Conservation (phyloP, 2,797 vertebrate species). For the Philypnodon macrostomus region DNA sequence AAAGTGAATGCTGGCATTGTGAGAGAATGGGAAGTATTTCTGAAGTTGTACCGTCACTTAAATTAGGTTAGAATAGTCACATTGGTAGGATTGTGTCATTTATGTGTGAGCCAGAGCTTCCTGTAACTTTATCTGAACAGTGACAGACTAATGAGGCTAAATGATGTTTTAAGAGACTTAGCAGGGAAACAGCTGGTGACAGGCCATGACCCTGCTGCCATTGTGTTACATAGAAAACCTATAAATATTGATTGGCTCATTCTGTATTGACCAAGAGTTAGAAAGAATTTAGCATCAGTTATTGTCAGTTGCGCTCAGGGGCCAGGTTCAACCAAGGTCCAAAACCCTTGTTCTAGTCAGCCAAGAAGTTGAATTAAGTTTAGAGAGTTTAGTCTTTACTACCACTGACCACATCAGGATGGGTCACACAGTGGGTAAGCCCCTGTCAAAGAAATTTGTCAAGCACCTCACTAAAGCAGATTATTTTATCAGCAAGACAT, state of each 20-base stretch:
- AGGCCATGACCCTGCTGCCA: slow-evolving; percentile 19
- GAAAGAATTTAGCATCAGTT: slow-evolving; percentile 20
- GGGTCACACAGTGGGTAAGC: slow-evolving; percentile 58
- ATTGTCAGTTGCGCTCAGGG: too few species aligned
- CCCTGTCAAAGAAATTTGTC: slow-evolving; percentile 68
- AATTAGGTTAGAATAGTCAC: neutral
- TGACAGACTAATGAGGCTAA: slow-evolving; percentile 75
- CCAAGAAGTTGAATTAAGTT: slow-evolving; percentile 21
- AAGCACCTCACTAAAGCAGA: slow-evolving; percentile 50
- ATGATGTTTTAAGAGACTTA: slow-evolving; percentile 66
- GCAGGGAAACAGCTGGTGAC: slow-evolving; percentile 41
- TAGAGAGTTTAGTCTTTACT: too few species aligned
- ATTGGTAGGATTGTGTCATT: slow-evolving; percentile 10
- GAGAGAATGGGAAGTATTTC: too few species aligned
- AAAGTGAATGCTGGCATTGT: too few species aligned
- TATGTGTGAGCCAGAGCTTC: slow-evolving; percentile 41
- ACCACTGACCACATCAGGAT: slow-evolving; percentile 49
- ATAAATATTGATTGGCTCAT: slow-evolving; percentile 23
- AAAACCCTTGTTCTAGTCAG: slow-evolving; percentile 23
- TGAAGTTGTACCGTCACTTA: too few species aligned
- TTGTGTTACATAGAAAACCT: slow-evolving; percentile 39
- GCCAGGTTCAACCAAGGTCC: slow-evolving; percentile 18
- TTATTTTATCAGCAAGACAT: slow-evolving; percentile 54
- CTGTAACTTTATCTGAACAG: slow-evolving; percentile 66
- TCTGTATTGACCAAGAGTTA: neutral